phyloP scores from a whole-genome alignment of 2,113 vertebrate genomes.

The Geococcyx californianus region DNA sequence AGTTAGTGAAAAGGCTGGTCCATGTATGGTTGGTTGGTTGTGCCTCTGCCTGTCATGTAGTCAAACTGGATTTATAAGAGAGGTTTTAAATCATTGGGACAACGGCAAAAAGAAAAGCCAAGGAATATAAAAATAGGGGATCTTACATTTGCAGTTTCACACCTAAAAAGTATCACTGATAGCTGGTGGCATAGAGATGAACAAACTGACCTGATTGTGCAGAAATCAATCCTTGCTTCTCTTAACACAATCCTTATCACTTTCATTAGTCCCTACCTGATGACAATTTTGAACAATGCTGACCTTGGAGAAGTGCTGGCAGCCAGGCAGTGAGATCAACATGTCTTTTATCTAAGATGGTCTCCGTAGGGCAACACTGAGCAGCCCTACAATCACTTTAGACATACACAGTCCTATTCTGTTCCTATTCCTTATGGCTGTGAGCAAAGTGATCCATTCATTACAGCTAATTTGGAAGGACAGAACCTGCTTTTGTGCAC shows the following conservation, averaged over 20 bases:
- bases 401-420: neutral
- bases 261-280: neutral
- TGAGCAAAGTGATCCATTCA: neutral
- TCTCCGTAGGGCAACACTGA: neutral
- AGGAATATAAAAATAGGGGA: neutral
- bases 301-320: neutral
- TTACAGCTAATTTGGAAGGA: neutral
- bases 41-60: neutral
- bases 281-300: neutral
- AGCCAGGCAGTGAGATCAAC: neutral
- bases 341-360: neutral
- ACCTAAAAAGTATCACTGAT: neutral
- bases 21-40: neutral
- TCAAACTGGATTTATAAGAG: neutral
- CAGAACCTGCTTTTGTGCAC: neutral
- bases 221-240: neutral
- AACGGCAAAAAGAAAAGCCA: neutral
- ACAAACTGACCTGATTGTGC: neutral
- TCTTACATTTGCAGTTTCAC: neutral
- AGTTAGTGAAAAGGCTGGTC: neutral
- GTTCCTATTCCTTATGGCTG: accelerated
- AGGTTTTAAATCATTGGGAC: neutral
- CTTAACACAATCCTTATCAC: neutral
- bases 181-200: neutral
- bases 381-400: neutral